Evolutionary conservation across 2,888 invertebrate genomes (phyloP).

Genomic region (Diadromus collaris): DNA sequence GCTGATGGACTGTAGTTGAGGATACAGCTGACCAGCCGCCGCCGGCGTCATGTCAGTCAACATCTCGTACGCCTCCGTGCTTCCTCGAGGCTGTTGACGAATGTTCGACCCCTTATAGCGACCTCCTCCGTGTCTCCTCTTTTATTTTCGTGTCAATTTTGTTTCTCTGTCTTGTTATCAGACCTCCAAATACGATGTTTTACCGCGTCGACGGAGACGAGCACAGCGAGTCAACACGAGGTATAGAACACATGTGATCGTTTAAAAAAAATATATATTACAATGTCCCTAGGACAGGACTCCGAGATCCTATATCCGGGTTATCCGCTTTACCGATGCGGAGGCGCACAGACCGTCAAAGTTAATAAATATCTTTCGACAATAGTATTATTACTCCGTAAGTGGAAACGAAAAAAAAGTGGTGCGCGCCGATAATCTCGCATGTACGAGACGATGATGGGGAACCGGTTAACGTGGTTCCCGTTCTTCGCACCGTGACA

Average conservation of each 20-base stretch:
- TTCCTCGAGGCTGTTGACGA: slow-evolving; percentile 58
- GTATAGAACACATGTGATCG: slow-evolving; percentile 24
- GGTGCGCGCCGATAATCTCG: slow-evolving; percentile 42
- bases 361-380: not conserved
- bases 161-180: not conserved
- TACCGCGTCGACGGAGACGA: slow-evolving; percentile 11
- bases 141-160: slow-evolving; percentile 1
- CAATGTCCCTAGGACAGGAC: slow-evolving; percentile 7
- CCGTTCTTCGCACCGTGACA: slow-evolving; percentile 79
- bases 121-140: slow-evolving; percentile 24
- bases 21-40: slow-evolving; percentile 80
- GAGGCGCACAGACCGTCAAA: slow-evolving; percentile 21
- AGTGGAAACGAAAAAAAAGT: slow-evolving; percentile 41
- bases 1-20: slow-evolving; percentile 78
- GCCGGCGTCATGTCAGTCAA: slow-evolving; percentile 80
- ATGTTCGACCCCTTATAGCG: slow-evolving; percentile 21
- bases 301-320: not conserved
- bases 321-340: slow-evolving; percentile 14
- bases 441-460: slow-evolving; percentile 58
- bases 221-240: slow-evolving; percentile 36
- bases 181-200: slow-evolving; percentile 2
- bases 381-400: slow-evolving; percentile 12
- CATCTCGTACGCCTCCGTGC: slow-evolving; percentile 72
- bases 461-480: slow-evolving; percentile 79
- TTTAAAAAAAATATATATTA: not conserved